Evolutionary conservation across 1,140 invertebrate species (phyloP), one percentile per base, ranked within the genome.

Genomic region (Tigriopus japonicus): DNA sequence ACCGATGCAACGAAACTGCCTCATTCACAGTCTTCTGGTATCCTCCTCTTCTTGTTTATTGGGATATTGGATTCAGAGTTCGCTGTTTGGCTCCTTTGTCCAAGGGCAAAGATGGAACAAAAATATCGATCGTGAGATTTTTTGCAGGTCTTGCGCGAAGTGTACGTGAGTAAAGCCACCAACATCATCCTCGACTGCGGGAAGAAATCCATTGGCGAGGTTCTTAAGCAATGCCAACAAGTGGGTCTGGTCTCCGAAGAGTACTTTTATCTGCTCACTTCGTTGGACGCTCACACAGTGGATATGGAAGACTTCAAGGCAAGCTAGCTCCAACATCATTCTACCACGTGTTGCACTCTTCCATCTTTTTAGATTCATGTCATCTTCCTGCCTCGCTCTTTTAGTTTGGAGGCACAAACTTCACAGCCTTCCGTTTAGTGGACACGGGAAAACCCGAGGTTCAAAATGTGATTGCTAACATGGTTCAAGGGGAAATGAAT

Each of bases 371-470:
- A n/a, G n/a, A n/a, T n/a, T n/a, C n/a, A n/a, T n/a, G n/a, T n/a
- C n/a, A n/a, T n/a, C n/a, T n/a, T n/a, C n/a, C n/a, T n/a, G n/a
- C n/a, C n/a, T n/a, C n/a, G 28, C 28, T 35, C 10, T 12, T 21
- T 54, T 54, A 54, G 58, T 42, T 49, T 49, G 58, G 58, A 6
- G 58, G 58, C 14, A 59, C 58, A 14, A 59, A 59, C 24, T 59
- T 59, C 58, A 51, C 58, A 3, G 42, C 58, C 5, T 21, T 59
- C 41, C 14, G 58, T 23, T 15, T 59, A 19, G 49, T 59, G 21
- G 58, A 59, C 24, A 59, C 42, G 21, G n/a, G 19, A 6, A 59
- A 59, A 49, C 58, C 41, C 5, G 58, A 59, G 24, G 42, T 59
- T 6, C 41, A 59, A 42, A 52, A 19, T 21, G 58, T 59, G 3